These are phyloP conservation scores for Hippocampus mohnikei DNA, from an alignment of 2,113 vertebrate species.

Conservation along the genomic window DNA sequence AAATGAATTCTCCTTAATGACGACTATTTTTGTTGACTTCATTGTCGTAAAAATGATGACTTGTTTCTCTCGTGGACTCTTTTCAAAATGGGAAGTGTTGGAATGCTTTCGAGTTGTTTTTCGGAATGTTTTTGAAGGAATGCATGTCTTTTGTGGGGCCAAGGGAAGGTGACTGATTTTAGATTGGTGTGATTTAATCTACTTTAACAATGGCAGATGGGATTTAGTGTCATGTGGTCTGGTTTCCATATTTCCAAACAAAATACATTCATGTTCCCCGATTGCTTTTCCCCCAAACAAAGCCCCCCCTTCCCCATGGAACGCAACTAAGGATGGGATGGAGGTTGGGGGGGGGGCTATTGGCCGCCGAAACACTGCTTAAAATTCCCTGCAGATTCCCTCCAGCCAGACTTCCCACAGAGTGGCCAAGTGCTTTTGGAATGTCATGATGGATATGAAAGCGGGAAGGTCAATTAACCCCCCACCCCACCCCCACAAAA, in stretches of 20 bases:
- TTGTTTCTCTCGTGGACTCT: constrained; percentile 43
- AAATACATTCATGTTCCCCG: constrained; percentile 70
- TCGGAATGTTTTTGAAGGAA: constrained; percentile 64
- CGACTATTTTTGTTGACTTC: background rate
- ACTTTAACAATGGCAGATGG: constrained; percentile 47
- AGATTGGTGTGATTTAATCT: constrained; percentile 65
- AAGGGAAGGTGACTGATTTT: constrained; percentile 56
- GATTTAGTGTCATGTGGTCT: constrained; percentile 48
- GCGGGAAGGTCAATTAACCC: constrained; percentile 65
- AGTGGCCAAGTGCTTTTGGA: constrained; percentile 71
- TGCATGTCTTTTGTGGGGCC: constrained; percentile 41
- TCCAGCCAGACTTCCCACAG: constrained; percentile 72
- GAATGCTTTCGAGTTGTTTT: constrained; percentile 44
- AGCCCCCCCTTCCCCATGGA: constrained; percentile 55
- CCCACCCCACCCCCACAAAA: background rate
- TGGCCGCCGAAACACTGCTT: constrained; percentile 58
- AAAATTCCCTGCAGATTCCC: constrained; percentile 67
- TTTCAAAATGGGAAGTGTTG: constrained; percentile 43
- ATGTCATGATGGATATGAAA: constrained; percentile 73
- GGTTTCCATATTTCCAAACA: constrained; percentile 64
- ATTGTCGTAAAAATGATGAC: background rate
- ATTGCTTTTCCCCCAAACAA: constrained; percentile 67
- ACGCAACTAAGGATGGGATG: constrained; percentile 59
- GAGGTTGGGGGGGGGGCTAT: constrained; percentile 51
- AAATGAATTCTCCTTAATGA: background rate